Base-by-base conservation (phyloP, 2,888 invertebrate genomes). In the Eupithecia exiguata region DNA sequence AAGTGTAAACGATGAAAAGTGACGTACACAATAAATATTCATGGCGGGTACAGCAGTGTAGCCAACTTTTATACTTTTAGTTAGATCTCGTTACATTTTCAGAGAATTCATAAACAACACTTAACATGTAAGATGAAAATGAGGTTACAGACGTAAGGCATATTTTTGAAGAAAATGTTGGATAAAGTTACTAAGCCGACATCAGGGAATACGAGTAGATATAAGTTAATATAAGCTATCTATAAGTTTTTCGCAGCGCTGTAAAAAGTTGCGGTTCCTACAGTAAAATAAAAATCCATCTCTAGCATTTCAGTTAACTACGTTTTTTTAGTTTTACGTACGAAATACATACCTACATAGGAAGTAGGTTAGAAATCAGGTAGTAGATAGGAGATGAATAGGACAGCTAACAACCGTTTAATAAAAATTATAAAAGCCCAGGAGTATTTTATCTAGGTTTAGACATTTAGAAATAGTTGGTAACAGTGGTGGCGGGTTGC, bases 21-120 rank as follows among this genome's bases (percentile, higher is more conserved):
- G 78, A 74, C 72, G 69, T 74, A 67, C 73, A 67, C 40, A 65
- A 80, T 86, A 81, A 84, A 86, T 87, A 87, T 86, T 84, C 83
- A 87, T 84, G 61, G 75, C 68, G 72, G 74, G 36, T 63, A 67
- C 21, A 67, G 14, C 12, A 40, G 66, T 74, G 71, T 70, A 63
- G 70, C 72, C 69, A 46, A 65, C 70, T 53, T 35, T 66, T 38
- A 40, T 40, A n/a, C 21, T 46, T 68, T 40, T 68, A 68, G 61
- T 43, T 69, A 53, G 35, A n/a, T 68, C 35, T 68, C 30, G 49
- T 38, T 58, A 36, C 21, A 62, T 66, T 66, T 66, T 66, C 38
- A 40, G 66, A 66, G 21, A 40, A 14, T 21, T 40, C 66, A 66
- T 66, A 66, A 66, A 66, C 40, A 40, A 58, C 35, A 35, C 38